Evolutionary conservation across 2,888 invertebrate species (phyloP).

Genomic region (Plagodis dolabraria): DNA sequence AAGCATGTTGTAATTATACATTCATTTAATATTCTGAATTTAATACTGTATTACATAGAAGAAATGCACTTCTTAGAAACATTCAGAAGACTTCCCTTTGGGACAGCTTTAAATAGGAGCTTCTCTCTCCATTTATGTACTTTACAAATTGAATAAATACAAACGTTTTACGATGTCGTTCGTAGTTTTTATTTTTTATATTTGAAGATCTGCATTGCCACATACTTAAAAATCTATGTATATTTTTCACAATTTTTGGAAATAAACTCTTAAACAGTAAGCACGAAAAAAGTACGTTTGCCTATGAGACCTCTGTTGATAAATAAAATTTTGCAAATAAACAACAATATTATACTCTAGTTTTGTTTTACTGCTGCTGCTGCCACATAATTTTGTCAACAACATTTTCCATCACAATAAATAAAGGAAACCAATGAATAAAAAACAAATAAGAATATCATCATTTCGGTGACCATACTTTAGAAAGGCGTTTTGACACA

Average conservation of each 20-base stretch:
- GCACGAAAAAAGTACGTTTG: conserved; percentile 74
- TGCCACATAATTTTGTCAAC: conserved; percentile 81
- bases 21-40: conserved; percentile 87
- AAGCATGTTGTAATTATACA: conserved; percentile 63
- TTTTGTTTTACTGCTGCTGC: conserved; percentile 77
- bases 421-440: conserved; percentile 72
- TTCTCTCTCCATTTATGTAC: conserved; percentile 66
- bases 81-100: conserved; percentile 92
- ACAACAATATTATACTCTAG: conserved; percentile 78
- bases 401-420: conserved; percentile 82
- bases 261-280: conserved; percentile 75
- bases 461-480: conserved; percentile 75
- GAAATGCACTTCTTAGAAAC: conserved; percentile 96
- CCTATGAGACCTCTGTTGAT: conserved; percentile 75
- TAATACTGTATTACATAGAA: conserved; percentile 96
- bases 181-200: conserved; percentile 63
- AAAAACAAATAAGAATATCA: conserved; percentile 70
- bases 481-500: conserved; percentile 84
- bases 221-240: conserved; percentile 85
- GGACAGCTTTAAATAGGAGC: conserved; percentile 77
- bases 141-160: conserved; percentile 74
- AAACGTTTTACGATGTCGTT: conserved; percentile 62
- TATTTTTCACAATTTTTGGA: conserved; percentile 81
- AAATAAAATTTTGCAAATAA: conserved; percentile 84
- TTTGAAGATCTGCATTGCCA: conserved; percentile 85